phyloP scores from a whole-genome alignment of 2,797 vertebrate genomes.

The Sebastes taczanowskii region DNA sequence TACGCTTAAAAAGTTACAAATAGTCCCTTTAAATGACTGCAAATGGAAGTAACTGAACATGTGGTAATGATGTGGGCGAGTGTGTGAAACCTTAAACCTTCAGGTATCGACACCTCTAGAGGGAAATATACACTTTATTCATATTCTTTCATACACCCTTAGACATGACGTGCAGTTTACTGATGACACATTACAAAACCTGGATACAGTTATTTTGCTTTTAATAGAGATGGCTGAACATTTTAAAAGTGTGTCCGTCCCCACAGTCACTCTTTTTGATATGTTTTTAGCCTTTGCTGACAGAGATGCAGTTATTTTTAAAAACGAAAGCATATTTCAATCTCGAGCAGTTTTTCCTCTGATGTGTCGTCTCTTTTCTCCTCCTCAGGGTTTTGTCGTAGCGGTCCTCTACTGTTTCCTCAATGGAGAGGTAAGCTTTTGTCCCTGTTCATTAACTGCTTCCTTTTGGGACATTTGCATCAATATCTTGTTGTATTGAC shows the following conservation, averaged over 20 bases:
- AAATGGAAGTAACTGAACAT: no score
- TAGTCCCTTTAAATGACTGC: no score
- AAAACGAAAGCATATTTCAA: neutral
- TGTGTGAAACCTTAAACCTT: no score
- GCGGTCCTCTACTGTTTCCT: constrained; percentile 98
- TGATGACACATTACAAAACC: neutral
- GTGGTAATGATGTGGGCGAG: no score
- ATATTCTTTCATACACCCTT: neutral
- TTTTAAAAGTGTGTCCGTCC: neutral
- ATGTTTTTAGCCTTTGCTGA: neutral
- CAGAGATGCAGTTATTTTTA: neutral
- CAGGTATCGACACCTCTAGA: neutral
- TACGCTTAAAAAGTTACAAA: no score
- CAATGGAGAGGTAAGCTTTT: constrained; percentile 94
- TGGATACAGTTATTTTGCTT: neutral
- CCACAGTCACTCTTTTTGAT: neutral
- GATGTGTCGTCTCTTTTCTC: neutral
- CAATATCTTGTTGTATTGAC: neutral
- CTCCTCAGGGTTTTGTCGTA: constrained; percentile 94
- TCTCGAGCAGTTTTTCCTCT: neutral
- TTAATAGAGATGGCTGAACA: neutral
- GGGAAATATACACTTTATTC: neutral
- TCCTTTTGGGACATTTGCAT: neutral
- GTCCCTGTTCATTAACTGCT: neutral
- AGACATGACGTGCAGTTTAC: neutral